Conservation (phyloP, 2,797 vertebrate genomes). For the Amphiprion clarkii region DNA sequence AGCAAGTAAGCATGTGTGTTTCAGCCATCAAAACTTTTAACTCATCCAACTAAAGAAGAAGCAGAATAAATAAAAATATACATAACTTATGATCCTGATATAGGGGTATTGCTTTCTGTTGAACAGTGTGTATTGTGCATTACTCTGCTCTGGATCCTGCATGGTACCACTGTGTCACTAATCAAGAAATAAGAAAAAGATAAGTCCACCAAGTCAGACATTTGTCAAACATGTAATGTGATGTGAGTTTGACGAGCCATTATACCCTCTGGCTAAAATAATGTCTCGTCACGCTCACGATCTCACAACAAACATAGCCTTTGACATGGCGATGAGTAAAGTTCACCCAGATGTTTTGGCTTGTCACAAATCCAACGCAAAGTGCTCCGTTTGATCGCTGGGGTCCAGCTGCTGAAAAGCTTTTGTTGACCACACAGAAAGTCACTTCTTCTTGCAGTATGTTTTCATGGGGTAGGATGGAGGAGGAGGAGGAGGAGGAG, state of each 20-base stretch:
- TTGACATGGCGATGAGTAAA: slow-evolving; percentile 54
- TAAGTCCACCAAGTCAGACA: background rate
- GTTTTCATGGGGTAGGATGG: slow-evolving; percentile 51
- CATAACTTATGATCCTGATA: background rate
- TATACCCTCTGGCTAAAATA: background rate
- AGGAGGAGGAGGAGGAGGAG: slow-evolving; percentile 24
- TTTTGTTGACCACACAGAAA: slow-evolving; percentile 76
- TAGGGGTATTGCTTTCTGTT: background rate
- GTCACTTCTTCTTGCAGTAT: slow-evolving; percentile 53
- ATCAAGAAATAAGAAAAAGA: slow-evolving; percentile 10
- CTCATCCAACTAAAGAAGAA: background rate
- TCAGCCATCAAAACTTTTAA: slow-evolving; percentile 21
- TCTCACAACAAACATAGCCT: slow-evolving; percentile 49
- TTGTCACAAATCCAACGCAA: slow-evolving; percentile 57
- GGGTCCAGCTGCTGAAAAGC: slow-evolving; percentile 63
- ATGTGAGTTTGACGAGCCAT: slow-evolving; percentile 13
- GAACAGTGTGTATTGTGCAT: background rate
- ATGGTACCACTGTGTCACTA: background rate
- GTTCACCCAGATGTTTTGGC: slow-evolving; percentile 69
- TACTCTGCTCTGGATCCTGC: background rate
- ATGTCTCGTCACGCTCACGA: slow-evolving; percentile 11
- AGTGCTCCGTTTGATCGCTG: slow-evolving; percentile 53
- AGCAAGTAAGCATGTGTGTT: slow-evolving; percentile 38
- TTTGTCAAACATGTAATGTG: background rate
- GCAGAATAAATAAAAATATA: too few relatives aligned